Percentiles rank a stretch among this genome's conserved stretches.
These are phyloP conservation scores for Poeciliopsis occidentalis DNA, from an alignment of 2,113 vertebrate genomes.

Conservation along the genomic window DNA sequence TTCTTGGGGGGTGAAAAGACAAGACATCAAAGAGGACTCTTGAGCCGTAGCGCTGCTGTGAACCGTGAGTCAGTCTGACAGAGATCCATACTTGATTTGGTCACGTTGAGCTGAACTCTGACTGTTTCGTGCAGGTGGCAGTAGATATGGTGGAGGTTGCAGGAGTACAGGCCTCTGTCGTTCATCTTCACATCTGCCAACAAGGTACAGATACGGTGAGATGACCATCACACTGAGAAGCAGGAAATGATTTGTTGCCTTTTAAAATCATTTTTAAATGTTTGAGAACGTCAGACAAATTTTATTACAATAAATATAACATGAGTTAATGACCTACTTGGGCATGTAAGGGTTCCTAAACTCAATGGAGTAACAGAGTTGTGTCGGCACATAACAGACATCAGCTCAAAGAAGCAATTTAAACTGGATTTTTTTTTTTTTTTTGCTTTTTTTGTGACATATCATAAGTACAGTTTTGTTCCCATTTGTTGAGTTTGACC, in stretches of 20 bases:
- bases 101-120: slow-evolving; percentile 85
- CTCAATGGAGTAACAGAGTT: too few species aligned
- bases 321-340: too few species aligned
- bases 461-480: background rate
- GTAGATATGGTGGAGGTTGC: slow-evolving; percentile 94
- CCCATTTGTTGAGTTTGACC: background rate
- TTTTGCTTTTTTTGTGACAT: background rate
- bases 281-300: too few species aligned
- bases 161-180: slow-evolving; percentile 89
- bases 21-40: background rate
- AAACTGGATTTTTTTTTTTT: background rate
- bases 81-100: slow-evolving; percentile 82
- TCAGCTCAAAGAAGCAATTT: background rate
- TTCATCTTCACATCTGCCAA: slow-evolving; percentile 73
- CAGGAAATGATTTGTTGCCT: too few species aligned
- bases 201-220: background rate
- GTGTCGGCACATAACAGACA: background rate
- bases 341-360: too few species aligned
- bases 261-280: too few species aligned
- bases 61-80: background rate
- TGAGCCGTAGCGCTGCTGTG: background rate
- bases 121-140: slow-evolving; percentile 89
- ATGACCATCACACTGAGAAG: slow-evolving; percentile 9
- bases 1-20: slow-evolving; percentile 67
- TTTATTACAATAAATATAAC: too few species aligned